phyloP scores from a whole-genome alignment of 2,113 vertebrate genomes.

The Embiotoca jacksoni region DNA sequence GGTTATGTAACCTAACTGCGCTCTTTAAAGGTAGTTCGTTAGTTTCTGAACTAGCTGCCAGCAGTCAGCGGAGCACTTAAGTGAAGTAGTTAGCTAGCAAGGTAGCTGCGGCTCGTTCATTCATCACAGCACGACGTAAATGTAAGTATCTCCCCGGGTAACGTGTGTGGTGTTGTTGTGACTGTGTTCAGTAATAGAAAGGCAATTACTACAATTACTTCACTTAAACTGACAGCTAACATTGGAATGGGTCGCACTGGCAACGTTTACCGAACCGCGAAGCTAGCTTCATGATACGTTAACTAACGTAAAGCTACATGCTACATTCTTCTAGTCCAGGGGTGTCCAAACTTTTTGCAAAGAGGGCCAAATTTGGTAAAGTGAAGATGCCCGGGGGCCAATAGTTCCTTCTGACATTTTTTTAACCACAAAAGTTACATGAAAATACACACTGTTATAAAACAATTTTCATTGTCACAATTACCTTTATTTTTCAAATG shows the following conservation, averaged over 20 bases:
- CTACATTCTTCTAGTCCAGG: neutral
- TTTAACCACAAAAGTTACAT: no score
- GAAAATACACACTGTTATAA: no score
- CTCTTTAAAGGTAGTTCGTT: neutral
- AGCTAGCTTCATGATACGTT: neutral
- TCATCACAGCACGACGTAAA: neutral
- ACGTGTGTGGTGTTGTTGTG: neutral
- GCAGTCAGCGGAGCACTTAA: neutral
- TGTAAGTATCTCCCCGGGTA: neutral
- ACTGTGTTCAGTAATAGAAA: neutral
- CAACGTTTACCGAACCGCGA: neutral
- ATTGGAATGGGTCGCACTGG: neutral
- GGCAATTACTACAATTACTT: neutral
- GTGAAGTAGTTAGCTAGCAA: conserved; percentile 2
- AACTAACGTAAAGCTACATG: neutral
- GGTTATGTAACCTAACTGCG: neutral
- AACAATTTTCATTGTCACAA: no score
- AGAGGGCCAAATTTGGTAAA: no score
- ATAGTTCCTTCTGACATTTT: no score
- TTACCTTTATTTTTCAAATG: no score
- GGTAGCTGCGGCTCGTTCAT: neutral
- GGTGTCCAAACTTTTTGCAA: no score
- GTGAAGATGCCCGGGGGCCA: no score
- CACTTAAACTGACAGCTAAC: neutral
- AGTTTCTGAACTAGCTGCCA: neutral